A percentile compares a stretch with the other conserved stretches of the same genome.
phyloP scores from a whole-genome alignment of 2,797 vertebrate genomes.

The Phylloscopus collybita region DNA sequence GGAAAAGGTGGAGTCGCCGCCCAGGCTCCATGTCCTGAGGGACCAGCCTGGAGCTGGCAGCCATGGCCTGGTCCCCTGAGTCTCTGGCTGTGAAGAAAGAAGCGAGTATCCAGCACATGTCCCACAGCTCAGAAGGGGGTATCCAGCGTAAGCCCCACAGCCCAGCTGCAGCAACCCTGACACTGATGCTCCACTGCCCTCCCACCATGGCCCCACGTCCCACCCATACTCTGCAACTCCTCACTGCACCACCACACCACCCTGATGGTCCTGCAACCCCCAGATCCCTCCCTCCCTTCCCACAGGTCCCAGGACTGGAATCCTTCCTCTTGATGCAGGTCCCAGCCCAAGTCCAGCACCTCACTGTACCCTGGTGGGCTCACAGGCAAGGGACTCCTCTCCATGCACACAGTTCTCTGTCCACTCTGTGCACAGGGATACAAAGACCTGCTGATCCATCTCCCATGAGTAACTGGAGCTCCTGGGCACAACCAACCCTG shows the following conservation, averaged over 20 bases:
- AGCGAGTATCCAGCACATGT: not conserved
- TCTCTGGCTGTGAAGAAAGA: slow-evolving; percentile 82
- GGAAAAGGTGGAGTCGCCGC: slow-evolving; percentile 87
- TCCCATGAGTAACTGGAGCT: not conserved
- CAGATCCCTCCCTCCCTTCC: not conserved
- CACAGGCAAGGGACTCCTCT: not conserved
- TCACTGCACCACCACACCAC: not conserved
- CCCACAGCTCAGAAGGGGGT: not conserved
- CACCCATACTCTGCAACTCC: not conserved
- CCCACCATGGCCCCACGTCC: fast-evolving
- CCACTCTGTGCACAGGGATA: fast-evolving
- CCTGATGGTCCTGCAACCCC: fast-evolving
- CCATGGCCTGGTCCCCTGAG: slow-evolving; percentile 63
- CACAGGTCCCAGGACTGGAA: not conserved
- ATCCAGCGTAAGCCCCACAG: not conserved
- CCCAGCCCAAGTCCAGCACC: not conserved
- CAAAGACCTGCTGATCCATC: fast-evolving
- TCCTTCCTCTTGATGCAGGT: not conserved
- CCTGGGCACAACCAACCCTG: not conserved
- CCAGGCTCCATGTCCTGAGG: slow-evolving; percentile 83
- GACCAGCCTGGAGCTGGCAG: slow-evolving; percentile 74
- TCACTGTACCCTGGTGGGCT: fast-evolving
- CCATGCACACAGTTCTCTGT: not conserved
- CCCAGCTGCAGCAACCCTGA: not conserved
- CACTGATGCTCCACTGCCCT: fast-evolving